Conservation (phyloP, 2,888 invertebrate genomes). For the Acleris cristana region DNA sequence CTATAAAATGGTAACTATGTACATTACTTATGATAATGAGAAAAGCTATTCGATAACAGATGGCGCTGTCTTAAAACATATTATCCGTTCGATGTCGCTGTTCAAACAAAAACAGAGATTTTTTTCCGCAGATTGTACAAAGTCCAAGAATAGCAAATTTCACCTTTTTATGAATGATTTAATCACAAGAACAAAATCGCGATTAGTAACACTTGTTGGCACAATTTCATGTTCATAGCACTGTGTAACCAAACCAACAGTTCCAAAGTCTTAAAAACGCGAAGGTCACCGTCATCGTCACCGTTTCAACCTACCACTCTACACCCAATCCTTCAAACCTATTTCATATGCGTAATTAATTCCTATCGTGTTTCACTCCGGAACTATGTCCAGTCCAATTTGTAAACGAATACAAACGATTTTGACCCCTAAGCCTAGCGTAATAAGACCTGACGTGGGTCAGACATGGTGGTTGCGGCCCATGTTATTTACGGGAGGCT, state of each 20-base stretch:
- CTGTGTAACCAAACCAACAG: background rate
- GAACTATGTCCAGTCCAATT: slow-evolving; percentile 45
- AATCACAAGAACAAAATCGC: too few species aligned
- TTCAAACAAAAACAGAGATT: too few species aligned
- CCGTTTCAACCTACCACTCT: slow-evolving; percentile 3
- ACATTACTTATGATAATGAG: too few species aligned
- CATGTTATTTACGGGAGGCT: slow-evolving; percentile 53
- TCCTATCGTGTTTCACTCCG: slow-evolving; percentile 53
- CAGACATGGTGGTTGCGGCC: slow-evolving; percentile 26
- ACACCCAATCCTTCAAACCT: slow-evolving; percentile 41
- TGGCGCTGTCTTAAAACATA: too few species aligned
- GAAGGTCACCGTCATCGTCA: slow-evolving; percentile 5
- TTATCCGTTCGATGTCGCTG: too few species aligned
- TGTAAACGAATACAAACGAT: slow-evolving; percentile 41
- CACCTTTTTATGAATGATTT: too few species aligned
- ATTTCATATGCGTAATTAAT: slow-evolving; percentile 69
- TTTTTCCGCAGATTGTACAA: too few species aligned
- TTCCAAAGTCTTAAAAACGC: slow-evolving; percentile 10
- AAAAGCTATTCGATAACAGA: too few species aligned
- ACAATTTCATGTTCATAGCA: background rate
- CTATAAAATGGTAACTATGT: too few species aligned
- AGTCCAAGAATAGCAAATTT: too few species aligned
- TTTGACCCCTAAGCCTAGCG: slow-evolving; percentile 42
- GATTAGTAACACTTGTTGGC: too few species aligned
- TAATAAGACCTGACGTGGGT: slow-evolving; percentile 43